phyloP scores from a whole-genome alignment of 2,113 vertebrate species.

The Hemiscyllium ocellatum region DNA sequence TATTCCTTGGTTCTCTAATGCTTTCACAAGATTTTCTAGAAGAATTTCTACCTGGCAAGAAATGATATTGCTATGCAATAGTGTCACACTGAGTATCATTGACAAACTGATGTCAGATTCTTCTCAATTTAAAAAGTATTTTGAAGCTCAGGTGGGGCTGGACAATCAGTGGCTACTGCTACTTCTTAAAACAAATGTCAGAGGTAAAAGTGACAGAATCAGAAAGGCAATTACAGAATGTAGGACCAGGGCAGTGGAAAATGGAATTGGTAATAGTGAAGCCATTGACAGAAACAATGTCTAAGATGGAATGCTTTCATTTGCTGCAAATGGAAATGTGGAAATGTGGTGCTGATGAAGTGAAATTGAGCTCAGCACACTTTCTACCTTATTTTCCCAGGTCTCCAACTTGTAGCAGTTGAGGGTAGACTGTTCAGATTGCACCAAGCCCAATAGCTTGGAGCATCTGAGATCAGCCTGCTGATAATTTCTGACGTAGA shows the following conservation, averaged over 20 bases:
- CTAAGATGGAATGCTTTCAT: background rate
- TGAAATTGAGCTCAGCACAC: background rate
- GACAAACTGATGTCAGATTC: background rate
- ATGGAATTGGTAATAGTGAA: background rate
- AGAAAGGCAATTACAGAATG: background rate
- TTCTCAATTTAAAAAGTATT: background rate
- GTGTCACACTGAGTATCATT: background rate
- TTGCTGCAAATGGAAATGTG: background rate
- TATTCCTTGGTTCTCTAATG: background rate
- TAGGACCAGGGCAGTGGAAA: background rate
- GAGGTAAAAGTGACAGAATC: background rate
- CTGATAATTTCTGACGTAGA: background rate
- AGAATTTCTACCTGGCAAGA: background rate
- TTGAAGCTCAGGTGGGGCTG: too few species aligned
- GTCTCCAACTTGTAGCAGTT: background rate
- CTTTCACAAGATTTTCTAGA: background rate
- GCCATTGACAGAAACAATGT: background rate
- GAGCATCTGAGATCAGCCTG: background rate
- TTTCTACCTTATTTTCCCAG: background rate
- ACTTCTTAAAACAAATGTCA: background rate
- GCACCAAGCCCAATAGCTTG: background rate
- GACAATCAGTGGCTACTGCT: background rate
- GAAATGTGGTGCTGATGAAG: background rate
- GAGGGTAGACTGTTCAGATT: background rate
- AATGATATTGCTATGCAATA: background rate